Evolutionary conservation across 1,140 invertebrate genomes (phyloP).

Genomic region (Brachionus angularis): DNA sequence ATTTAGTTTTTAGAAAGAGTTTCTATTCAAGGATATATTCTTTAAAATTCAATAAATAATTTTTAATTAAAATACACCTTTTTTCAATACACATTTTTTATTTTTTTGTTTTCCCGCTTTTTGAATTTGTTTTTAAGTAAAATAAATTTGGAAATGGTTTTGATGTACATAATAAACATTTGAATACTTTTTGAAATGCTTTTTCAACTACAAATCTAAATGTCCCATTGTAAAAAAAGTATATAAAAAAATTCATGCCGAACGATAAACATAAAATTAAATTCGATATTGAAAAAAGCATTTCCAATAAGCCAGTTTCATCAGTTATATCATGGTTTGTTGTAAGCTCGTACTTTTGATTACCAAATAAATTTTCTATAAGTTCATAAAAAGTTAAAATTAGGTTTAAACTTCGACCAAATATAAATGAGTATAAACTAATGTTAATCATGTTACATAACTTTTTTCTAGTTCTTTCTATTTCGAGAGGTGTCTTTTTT

Average conservation of each 20-base stretch:
- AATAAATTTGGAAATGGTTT: constrained; percentile 2
- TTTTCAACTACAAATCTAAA: constrained; percentile 31
- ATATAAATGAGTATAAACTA: not conserved
- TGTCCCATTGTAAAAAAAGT: constrained; percentile 16
- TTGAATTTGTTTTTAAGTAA: no score
- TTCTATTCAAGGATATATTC: no score
- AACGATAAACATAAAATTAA: constrained; percentile 4
- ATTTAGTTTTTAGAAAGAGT: no score
- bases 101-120: no score
- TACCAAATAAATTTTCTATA: constrained; percentile 17
- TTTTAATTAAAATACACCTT: no score
- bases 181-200: constrained; percentile 7
- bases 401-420: constrained; percentile 7
- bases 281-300: not conserved
- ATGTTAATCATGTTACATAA: constrained; percentile 9
- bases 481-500: constrained; percentile 7
- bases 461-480: constrained; percentile 7
- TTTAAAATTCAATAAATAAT: no score
- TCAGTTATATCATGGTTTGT: not conserved
- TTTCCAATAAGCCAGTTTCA: not conserved
- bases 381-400: constrained; percentile 10
- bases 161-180: constrained; percentile 6
- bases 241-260: constrained; percentile 18
- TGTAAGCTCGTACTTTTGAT: constrained; percentile 5
- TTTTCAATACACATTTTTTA: no score